Percentiles rank a stretch among this genome's conserved stretches.
Conservation (phyloP, 2,888 invertebrate species). For the Nemapogon koenigi region DNA sequence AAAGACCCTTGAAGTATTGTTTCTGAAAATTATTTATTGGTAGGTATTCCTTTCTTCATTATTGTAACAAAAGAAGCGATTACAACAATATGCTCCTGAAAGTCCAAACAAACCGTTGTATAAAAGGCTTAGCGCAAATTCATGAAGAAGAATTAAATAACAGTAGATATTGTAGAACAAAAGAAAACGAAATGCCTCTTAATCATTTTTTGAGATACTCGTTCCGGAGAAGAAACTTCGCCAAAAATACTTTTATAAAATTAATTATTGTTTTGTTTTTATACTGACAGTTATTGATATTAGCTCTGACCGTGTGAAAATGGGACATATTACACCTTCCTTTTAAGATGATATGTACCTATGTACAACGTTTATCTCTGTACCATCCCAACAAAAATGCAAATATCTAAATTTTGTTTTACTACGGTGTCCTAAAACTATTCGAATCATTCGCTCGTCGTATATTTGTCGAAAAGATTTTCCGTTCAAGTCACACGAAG, state of each 20-base stretch:
- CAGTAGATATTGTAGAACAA: constrained; percentile 25
- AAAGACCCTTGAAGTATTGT: too few relatives aligned
- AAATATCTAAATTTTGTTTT: too few relatives aligned
- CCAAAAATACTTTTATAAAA: too few relatives aligned
- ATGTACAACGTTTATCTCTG: too few relatives aligned
- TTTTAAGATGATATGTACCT: too few relatives aligned
- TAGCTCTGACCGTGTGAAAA: too few relatives aligned
- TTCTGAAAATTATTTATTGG: too few relatives aligned
- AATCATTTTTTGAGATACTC: constrained; percentile 12
- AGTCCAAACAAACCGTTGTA: constrained; percentile 24
- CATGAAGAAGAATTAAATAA: constrained; percentile 17
- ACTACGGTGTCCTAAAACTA: too few relatives aligned
- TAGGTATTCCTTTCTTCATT: constrained; percentile 20
- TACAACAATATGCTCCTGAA: constrained; percentile 28
- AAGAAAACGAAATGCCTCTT: constrained; percentile 18
- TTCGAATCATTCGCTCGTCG: constrained; percentile 18
- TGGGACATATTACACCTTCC: too few relatives aligned
- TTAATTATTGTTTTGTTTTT: too few relatives aligned
- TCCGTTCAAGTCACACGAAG: constrained; percentile 52
- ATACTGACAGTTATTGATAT: too few relatives aligned
- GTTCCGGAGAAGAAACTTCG: constrained; percentile 11
- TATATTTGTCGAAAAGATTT: constrained; percentile 54
- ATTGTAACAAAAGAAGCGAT: constrained; percentile 26
- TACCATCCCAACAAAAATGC: too few relatives aligned
- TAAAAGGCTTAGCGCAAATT: constrained; percentile 14